Conservation (phyloP, 1,140 invertebrate species). For the Proales similis region DNA sequence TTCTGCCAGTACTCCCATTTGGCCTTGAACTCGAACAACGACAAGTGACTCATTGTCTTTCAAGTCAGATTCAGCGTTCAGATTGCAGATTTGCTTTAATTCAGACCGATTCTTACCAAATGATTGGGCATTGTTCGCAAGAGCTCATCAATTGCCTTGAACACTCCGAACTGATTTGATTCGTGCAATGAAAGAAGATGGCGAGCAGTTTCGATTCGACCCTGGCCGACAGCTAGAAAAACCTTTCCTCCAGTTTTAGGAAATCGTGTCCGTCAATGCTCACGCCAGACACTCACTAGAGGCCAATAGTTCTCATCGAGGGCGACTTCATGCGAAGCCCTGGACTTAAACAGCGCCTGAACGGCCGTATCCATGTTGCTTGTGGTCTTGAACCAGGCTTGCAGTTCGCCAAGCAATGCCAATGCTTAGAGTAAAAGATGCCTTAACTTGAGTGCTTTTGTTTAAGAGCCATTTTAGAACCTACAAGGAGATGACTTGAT, state of each 20-base stretch:
- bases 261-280: neutral
- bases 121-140: conserved; percentile 20
- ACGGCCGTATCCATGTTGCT: conserved; percentile 26
- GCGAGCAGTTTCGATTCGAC: conserved; percentile 27
- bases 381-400: conserved; percentile 18
- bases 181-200: conserved; percentile 25
- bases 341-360: conserved; percentile 2
- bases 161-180: neutral
- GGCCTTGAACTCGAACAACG: conserved; percentile 33
- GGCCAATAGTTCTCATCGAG: conserved; percentile 22
- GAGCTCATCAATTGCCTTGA: neutral
- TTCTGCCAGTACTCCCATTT: conserved; percentile 38
- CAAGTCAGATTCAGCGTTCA: neutral
- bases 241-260: too few relatives aligned
- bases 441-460: neutral
- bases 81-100: neutral
- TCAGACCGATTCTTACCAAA: neutral
- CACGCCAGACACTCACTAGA: neutral
- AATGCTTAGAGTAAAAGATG: conserved; percentile 9
- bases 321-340: neutral
- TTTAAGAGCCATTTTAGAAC: neutral
- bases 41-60: conserved; percentile 10
- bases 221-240: conserved; percentile 7
- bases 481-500: conserved; percentile 36
- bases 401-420: conserved; percentile 1